Evolutionary conservation across 1,140 invertebrate genomes (phyloP), one percentile per base, ranked within the genome.

Genomic region (Mycetomoellerius zeteki): DNA sequence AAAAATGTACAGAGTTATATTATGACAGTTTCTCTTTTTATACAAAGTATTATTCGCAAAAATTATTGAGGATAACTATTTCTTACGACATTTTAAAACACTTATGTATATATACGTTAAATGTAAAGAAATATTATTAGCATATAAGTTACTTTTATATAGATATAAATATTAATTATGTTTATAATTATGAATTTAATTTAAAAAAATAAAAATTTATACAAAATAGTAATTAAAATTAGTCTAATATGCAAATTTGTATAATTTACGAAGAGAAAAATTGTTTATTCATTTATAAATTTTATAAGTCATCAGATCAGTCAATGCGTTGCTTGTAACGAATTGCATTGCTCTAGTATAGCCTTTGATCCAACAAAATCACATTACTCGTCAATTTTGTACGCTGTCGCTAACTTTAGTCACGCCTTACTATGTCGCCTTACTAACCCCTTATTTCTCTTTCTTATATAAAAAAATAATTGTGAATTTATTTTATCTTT

Each of bases 321-420:
- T 43, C 8, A 52, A 52, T 80, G 14, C 62, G 5, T 50, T n/a
- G 60, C 72, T 86, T 72, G 33, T 47, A 67, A 80, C 47, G 76
- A 81, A 88, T 86, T 82, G 43, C 24, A 8, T 72, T 21, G 58
- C 52, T 10, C 30, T 50, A 33, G 58, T 47, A 58, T 47, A 58
- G 43, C 73, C 54, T 60, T 27, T 37, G 37, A 54, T 10, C 52
- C 5, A 24, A 43, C 33, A 21, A 69, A 91, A 91, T 89, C 78
- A 65, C 86, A 82, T 88, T 88, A 87, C 56, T 76, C 52, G 64
- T 81, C 67, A 69, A 92, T 92, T 92, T 82, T 75, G 72, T 76
- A 87, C 86, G 86, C 80, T 72, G 78, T 27, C 37, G 27, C 52
- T 50, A 19, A 81, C 56, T 58, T 77, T 86, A 85, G 82, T 86